Evolutionary conservation across 2,113 vertebrate genomes (phyloP).

Genomic region (Alaudala cheleensis): DNA sequence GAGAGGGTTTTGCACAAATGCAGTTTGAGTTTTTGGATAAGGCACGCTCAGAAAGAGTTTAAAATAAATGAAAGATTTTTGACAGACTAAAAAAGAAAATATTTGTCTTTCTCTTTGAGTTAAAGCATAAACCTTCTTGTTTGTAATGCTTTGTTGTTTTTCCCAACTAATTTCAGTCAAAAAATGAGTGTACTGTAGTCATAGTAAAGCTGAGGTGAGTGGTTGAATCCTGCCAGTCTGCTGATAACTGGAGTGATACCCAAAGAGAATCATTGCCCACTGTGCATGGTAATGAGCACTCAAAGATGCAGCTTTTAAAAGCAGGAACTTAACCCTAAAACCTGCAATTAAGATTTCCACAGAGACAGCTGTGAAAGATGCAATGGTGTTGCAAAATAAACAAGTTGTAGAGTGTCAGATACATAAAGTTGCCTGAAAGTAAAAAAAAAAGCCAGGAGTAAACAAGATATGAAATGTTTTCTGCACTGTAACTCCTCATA

Average conservation of each 20-base stretch:
- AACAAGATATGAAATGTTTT: conserved; percentile 25
- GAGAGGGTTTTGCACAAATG: rapidly evolving
- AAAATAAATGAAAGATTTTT: neutral
- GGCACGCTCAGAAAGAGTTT: neutral
- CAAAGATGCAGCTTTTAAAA: conserved; percentile 23
- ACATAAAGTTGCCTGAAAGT: neutral
- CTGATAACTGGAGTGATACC: neutral
- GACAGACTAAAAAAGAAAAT: neutral
- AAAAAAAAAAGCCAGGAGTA: neutral
- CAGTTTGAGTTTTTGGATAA: neutral
- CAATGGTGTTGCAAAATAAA: conserved; percentile 23
- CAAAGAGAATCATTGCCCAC: neutral
- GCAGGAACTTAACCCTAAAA: conserved; percentile 29
- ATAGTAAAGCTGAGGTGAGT: neutral
- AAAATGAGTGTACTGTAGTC: neutral
- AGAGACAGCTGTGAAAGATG: conserved; percentile 32
- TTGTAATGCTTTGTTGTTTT: neutral
- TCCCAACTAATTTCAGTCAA: neutral
- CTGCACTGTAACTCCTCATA: neutral
- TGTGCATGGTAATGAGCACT: neutral
- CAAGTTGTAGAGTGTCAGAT: neutral
- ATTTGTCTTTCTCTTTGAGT: neutral
- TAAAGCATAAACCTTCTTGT: neutral
- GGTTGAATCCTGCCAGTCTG: neutral
- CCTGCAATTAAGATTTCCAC: conserved; percentile 35